phyloP scores from a whole-genome alignment of 2,113 vertebrate genomes.

The Ginglymostoma cirratum region DNA sequence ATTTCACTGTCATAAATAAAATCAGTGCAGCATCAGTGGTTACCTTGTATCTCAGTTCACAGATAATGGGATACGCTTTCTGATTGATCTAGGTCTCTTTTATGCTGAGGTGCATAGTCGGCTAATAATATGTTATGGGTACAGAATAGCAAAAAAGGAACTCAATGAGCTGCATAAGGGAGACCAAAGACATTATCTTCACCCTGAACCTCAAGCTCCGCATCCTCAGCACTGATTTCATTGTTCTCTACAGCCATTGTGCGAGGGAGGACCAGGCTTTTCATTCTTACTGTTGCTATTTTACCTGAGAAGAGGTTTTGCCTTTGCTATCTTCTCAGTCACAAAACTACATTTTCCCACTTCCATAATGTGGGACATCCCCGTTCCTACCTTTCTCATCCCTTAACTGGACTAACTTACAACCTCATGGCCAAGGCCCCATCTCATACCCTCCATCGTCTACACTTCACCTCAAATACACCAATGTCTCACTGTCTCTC shows the following conservation, averaged over 20 bases:
- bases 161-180: background rate
- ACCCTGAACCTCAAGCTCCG: no score
- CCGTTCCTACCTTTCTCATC: background rate
- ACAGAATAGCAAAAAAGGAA: background rate
- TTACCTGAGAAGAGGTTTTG: background rate
- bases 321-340: background rate
- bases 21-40: conserved; percentile 1
- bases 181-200: background rate
- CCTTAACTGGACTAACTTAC: background rate
- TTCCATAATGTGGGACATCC: background rate
- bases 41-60: background rate
- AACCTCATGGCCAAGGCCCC: background rate
- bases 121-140: background rate
- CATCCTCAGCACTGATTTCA: no score
- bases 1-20: conserved; percentile 18
- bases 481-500: background rate
- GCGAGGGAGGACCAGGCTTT: no score
- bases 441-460: background rate
- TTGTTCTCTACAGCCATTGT: no score
- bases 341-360: background rate
- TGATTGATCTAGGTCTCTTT: background rate
- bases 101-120: background rate
- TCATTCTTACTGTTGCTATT: background rate
- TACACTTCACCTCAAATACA: background rate
- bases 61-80: background rate